Percentiles rank a stretch among this genome's conserved stretches.
Evolutionary conservation across 2,797 vertebrate species (phyloP).

Genomic region (Lacerta viridis): DNA sequence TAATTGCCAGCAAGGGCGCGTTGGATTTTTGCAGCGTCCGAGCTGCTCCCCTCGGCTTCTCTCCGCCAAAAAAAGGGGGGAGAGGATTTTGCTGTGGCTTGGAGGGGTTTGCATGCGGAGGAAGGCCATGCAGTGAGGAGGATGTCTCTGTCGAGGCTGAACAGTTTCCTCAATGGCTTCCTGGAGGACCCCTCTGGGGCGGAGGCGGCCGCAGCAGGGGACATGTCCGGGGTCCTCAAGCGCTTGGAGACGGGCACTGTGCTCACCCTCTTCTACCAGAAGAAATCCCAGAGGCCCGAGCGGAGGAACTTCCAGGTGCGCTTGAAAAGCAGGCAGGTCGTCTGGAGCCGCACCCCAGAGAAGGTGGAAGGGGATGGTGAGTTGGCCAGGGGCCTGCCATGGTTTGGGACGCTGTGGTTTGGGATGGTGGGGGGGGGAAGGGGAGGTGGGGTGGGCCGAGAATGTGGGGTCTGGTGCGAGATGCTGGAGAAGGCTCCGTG

Average conservation of each 20-base stretch:
- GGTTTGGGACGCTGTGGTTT: no score
- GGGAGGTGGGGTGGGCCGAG: no score
- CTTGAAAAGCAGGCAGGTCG: slow-evolving; percentile 84
- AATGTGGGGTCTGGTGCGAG: not conserved
- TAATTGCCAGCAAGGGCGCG: not conserved
- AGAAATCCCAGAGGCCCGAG: slow-evolving; percentile 89
- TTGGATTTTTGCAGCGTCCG: not conserved
- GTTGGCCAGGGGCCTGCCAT: slow-evolving; percentile 48
- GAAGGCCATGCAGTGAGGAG: slow-evolving; percentile 71
- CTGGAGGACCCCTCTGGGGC: slow-evolving; percentile 65
- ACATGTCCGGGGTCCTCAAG: slow-evolving; percentile 83
- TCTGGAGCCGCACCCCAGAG: slow-evolving; percentile 86
- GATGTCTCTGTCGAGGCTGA: slow-evolving; percentile 86
- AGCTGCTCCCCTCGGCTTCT: no score
- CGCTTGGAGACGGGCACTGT: slow-evolving; percentile 87
- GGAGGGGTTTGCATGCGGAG: no score
- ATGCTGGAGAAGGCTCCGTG: not conserved
- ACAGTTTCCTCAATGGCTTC: slow-evolving; percentile 83
- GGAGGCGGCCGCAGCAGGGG: slow-evolving; percentile 62
- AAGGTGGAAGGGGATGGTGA: slow-evolving; percentile 89
- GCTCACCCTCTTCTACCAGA: slow-evolving; percentile 90
- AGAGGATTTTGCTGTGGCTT: no score
- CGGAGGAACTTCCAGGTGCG: slow-evolving; percentile 87
- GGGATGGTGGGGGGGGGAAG: no score
- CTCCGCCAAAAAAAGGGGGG: no score